phyloP scores from a whole-genome alignment of 1,140 invertebrate genomes.

The Drepana arcuata region DNA sequence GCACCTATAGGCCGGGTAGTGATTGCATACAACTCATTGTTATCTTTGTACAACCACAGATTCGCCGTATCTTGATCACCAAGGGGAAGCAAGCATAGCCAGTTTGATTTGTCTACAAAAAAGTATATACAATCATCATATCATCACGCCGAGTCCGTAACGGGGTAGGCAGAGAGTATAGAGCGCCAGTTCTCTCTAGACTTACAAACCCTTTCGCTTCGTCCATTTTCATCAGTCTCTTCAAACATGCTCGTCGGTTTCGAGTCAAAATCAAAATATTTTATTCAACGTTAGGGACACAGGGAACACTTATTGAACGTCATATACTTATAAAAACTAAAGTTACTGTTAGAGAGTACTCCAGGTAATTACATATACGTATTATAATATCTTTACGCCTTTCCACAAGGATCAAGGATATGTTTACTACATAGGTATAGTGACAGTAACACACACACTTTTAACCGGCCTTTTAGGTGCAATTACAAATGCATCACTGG shows the following conservation, averaged over 20 bases:
- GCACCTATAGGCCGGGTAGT: conserved; percentile 17
- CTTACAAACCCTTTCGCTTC: too few species aligned
- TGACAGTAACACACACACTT: background rate
- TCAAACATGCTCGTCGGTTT: too few species aligned
- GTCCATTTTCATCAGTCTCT: too few species aligned
- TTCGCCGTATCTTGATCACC: conserved; percentile 26
- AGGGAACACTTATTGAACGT: too few species aligned
- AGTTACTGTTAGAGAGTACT: background rate
- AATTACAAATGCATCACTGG: too few species aligned
- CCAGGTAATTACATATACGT: background rate
- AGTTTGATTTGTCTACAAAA: conserved; percentile 37
- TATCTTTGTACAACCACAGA: conserved; percentile 33
- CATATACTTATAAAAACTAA: background rate
- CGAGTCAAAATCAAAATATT: too few species aligned
- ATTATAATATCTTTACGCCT: background rate
- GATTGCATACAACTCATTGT: conserved; percentile 23
- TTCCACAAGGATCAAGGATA: too few species aligned
- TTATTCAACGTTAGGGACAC: too few species aligned
- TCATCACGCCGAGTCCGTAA: too few species aligned
- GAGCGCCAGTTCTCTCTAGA: too few species aligned
- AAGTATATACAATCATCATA: too few species aligned
- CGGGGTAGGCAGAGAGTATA: too few species aligned
- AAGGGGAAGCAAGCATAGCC: conserved; percentile 29
- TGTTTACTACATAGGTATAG: background rate
- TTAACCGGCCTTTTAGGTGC: background rate